Conservation (phyloP, 2,888 invertebrate genomes). For the Tetheella fluctuosa region DNA sequence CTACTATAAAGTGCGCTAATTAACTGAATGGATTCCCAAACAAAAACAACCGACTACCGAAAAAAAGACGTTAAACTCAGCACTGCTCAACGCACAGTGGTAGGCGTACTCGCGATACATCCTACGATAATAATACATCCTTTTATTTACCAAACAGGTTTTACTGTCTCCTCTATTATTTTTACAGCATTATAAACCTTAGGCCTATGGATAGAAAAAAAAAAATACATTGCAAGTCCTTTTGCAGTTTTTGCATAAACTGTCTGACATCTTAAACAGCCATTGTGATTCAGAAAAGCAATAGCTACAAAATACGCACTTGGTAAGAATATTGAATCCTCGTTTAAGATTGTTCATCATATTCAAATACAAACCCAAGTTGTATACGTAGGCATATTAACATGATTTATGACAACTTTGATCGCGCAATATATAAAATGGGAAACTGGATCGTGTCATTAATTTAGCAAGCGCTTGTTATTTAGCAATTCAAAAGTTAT, state of each 20-base stretch:
- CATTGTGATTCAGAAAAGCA: constrained; percentile 59
- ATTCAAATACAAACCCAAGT: constrained; percentile 36
- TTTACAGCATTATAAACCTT: constrained; percentile 31
- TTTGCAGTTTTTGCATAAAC: constrained; percentile 39
- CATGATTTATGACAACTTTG: constrained; percentile 53
- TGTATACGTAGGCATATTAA: constrained; percentile 35
- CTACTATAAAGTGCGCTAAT: constrained; percentile 63
- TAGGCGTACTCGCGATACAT: constrained; percentile 52
- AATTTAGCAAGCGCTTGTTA: constrained; percentile 63
- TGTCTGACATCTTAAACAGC: constrained; percentile 39
- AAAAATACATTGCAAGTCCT: constrained; percentile 36
- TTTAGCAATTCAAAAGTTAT: constrained; percentile 68
- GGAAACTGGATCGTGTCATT: constrained; percentile 64
- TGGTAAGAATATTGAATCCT: constrained; percentile 53
- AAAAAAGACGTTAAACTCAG: constrained; percentile 59
- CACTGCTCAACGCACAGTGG: constrained; percentile 46
- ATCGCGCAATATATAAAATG: constrained; percentile 51
- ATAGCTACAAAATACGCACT: constrained; percentile 44
- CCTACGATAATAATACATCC: constrained; percentile 45
- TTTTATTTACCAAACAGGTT: constrained; percentile 5
- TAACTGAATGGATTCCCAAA: constrained; percentile 72
- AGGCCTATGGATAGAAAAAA: constrained; percentile 27
- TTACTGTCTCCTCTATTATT: constrained; percentile 22
- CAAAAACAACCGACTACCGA: constrained; percentile 53
- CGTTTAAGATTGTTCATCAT: constrained; percentile 42